Conservation (phyloP, 2,797 vertebrate genomes). For the Enteromius radiatus region DNA sequence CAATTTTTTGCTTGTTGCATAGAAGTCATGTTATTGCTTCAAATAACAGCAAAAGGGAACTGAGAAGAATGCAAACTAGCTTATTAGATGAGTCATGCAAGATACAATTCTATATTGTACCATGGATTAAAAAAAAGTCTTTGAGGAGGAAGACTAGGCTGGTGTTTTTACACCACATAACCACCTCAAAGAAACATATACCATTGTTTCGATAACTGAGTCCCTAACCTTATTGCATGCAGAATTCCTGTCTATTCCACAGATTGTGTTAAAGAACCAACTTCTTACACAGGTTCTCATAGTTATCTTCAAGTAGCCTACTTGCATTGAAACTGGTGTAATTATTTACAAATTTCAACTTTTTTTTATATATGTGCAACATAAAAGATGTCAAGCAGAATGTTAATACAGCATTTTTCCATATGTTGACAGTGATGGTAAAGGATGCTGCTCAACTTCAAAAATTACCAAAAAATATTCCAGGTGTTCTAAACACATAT, state of each 20-base stretch:
- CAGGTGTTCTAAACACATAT: not conserved
- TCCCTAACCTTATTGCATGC: not conserved
- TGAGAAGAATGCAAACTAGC: not conserved
- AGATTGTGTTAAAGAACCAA: not conserved
- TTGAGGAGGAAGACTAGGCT: not conserved
- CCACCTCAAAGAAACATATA: not conserved
- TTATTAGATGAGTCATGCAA: not conserved
- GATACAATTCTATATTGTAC: not conserved
- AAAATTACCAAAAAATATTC: not conserved
- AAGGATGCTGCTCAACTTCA: not conserved
- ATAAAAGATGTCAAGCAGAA: slow-evolving; percentile 1
- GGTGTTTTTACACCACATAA: slow-evolving; percentile 7
- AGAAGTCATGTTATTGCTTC: not conserved
- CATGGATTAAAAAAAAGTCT: not conserved
- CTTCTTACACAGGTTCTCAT: not conserved
- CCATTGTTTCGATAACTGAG: not conserved
- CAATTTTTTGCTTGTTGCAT: not conserved
- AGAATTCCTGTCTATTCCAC: not conserved
- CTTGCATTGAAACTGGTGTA: not conserved
- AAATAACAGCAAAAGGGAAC: not conserved
- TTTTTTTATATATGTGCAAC: not conserved
- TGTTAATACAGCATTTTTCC: slow-evolving; percentile 10
- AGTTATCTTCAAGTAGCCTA: not conserved
- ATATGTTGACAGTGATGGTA: not conserved
- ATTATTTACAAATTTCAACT: not conserved